phyloP scores from a whole-genome alignment of 2,113 vertebrate genomes.

The Seriola aureovittata region DNA sequence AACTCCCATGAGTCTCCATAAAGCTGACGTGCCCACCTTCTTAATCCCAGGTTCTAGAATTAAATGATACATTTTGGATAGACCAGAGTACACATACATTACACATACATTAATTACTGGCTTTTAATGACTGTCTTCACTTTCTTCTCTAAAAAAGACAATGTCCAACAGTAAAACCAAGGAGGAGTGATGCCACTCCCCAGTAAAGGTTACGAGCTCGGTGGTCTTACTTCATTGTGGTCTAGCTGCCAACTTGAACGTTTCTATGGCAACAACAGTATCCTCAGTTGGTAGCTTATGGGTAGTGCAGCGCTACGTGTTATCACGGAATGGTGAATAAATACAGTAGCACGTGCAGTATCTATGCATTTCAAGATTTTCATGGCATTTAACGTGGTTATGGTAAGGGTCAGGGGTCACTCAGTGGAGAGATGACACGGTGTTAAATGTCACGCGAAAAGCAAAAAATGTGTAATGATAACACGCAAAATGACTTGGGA shows the following conservation, averaged over 20 bases:
- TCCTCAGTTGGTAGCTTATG: conserved; percentile 48
- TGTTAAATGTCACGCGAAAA: no score
- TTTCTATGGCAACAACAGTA: conserved; percentile 71
- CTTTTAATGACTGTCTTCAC: conserved; percentile 10
- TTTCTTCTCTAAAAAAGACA: background rate
- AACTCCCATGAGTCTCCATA: conserved; percentile 10
- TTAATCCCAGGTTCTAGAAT: conserved; percentile 18
- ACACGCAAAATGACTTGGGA: no score
- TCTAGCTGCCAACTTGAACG: conserved; percentile 38
- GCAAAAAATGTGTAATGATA: no score
- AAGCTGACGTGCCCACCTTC: conserved; percentile 10
- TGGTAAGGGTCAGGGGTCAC: no score
- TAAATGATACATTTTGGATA: conserved; percentile 6
- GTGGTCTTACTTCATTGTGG: conserved; percentile 20
- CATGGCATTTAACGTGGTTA: no score
- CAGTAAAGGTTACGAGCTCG: conserved; percentile 5
- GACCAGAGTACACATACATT: background rate
- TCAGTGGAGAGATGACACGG: no score
- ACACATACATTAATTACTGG: background rate
- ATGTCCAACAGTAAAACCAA: background rate
- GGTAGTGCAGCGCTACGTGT: conserved; percentile 29
- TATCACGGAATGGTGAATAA: no score
- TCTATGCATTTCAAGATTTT: no score
- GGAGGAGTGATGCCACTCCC: conserved; percentile 1
- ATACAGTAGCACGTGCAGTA: no score